Percentiles rank a stretch among this genome's conserved stretches.
These are phyloP conservation scores for Cyprinodon tularosa DNA, from an alignment of 2,113 vertebrate genomes.

Conservation along the genomic window DNA sequence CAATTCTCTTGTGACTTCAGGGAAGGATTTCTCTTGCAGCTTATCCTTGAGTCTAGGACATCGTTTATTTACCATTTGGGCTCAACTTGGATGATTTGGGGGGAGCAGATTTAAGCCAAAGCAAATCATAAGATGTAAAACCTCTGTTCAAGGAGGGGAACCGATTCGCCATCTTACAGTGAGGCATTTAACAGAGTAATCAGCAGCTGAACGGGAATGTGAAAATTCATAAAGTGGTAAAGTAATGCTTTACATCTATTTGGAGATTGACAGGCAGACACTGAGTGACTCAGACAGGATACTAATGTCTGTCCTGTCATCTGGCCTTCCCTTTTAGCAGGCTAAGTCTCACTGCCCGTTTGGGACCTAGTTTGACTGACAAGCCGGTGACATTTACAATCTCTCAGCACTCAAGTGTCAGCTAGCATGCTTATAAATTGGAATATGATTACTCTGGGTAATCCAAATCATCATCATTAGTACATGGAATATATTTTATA, in stretches of 20 bases:
- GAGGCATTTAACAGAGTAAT: constrained; percentile 50
- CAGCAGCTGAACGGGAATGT: constrained; percentile 44
- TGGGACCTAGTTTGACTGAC: constrained; percentile 83
- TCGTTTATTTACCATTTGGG: constrained; percentile 37
- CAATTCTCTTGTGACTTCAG: constrained; percentile 21
- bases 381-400: constrained; percentile 73
- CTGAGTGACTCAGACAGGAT: constrained; percentile 76
- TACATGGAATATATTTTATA: constrained; percentile 18
- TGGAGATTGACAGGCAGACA: constrained; percentile 67
- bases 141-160: constrained; percentile 28
- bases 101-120: constrained; percentile 28
- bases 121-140: constrained; percentile 32
- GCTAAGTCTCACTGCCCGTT: constrained; percentile 78
- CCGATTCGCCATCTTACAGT: constrained; percentile 45
- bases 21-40: constrained; percentile 2
- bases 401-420: constrained; percentile 55
- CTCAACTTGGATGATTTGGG: constrained; percentile 17
- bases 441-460: constrained; percentile 29
- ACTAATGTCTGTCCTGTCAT: constrained; percentile 56
- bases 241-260: constrained; percentile 36
- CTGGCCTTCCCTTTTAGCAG: constrained; percentile 73
- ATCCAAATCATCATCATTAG: constrained; percentile 49
- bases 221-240: constrained; percentile 52
- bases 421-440: constrained; percentile 29
- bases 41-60: constrained; percentile 12